Percentiles rank a stretch among this genome's conserved stretches.
These are phyloP conservation scores for Rhamnusium bicolor DNA, from an alignment of 2,888 invertebrate species.

Conservation along the genomic window DNA sequence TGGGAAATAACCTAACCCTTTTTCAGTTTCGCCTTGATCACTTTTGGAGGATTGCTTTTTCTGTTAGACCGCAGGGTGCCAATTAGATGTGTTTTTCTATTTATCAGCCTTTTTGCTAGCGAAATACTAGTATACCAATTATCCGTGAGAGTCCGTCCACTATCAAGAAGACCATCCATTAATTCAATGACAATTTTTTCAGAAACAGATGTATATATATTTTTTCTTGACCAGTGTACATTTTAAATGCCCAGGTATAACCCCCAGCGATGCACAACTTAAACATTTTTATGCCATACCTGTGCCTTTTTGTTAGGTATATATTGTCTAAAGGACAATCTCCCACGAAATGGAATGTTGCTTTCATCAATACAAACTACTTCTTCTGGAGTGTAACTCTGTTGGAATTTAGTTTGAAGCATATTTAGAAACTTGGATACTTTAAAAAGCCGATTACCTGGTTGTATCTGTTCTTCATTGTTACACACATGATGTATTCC, in stretches of 20 bases:
- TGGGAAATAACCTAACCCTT: constrained; percentile 20
- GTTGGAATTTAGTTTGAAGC: constrained; percentile 37
- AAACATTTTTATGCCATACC: constrained; percentile 43
- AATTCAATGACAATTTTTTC: constrained; percentile 44
- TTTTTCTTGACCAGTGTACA: constrained; percentile 44
- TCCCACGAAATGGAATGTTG: constrained; percentile 46
- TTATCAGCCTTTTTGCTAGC: background rate
- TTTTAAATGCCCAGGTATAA: constrained; percentile 44
- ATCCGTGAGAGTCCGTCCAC: constrained; percentile 49
- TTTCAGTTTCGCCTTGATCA: constrained; percentile 30
- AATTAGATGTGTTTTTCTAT: constrained; percentile 32
- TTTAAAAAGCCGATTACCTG: background rate
- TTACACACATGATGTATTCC: background rate
- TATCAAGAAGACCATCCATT: constrained; percentile 43
- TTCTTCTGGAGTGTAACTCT: constrained; percentile 49
- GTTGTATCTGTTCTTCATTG: background rate
- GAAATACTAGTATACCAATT: constrained; percentile 54
- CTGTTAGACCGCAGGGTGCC: constrained; percentile 27
- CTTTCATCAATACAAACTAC: constrained; percentile 53
- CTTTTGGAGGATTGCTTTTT: constrained; percentile 13
- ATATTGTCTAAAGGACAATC: constrained; percentile 44
- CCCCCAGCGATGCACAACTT: constrained; percentile 43
- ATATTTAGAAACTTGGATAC: constrained; percentile 18
- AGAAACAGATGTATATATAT: constrained; percentile 32
- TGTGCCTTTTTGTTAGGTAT: constrained; percentile 44